These are phyloP conservation scores for Sparus aurata DNA, from an alignment of 2,797 vertebrate genomes.

Conservation along the genomic window DNA sequence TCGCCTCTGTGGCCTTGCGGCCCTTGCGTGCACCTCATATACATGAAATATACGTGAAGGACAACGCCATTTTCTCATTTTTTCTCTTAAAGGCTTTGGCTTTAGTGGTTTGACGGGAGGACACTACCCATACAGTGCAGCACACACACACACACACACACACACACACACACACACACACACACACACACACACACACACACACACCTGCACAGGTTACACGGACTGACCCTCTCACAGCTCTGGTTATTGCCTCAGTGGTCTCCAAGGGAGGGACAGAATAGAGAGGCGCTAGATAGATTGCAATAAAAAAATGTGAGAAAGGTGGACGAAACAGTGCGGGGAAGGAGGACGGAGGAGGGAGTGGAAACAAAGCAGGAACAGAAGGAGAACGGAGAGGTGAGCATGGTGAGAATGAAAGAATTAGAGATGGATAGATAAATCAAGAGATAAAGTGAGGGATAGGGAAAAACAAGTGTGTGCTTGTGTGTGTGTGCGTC, in stretches of 20 bases:
- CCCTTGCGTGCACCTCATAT: slow-evolving; percentile 14
- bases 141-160: slow-evolving; percentile 11
- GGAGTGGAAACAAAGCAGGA: slow-evolving; percentile 19
- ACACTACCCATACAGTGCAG: slow-evolving; percentile 36
- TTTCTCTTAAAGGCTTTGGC: slow-evolving; percentile 31
- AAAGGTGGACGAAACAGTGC: slow-evolving; percentile 35
- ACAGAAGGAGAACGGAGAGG: slow-evolving; percentile 54
- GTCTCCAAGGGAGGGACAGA: slow-evolving; percentile 69
- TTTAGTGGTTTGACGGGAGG: slow-evolving; percentile 38
- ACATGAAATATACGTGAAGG: slow-evolving; percentile 50
- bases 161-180: slow-evolving; percentile 20
- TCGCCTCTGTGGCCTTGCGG: slow-evolving; percentile 23
- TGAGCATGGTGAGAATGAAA: slow-evolving; percentile 47
- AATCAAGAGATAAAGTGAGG: slow-evolving; percentile 50
- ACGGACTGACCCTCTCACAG: slow-evolving; percentile 67
- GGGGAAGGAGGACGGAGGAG: slow-evolving; percentile 19
- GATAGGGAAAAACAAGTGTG: slow-evolving; percentile 22
- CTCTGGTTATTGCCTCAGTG: slow-evolving; percentile 76
- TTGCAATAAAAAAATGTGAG: slow-evolving; percentile 47
- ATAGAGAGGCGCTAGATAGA: slow-evolving; percentile 56
- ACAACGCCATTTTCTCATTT: slow-evolving; percentile 39
- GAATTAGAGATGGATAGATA: slow-evolving; percentile 63
- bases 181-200: slow-evolving; percentile 14
- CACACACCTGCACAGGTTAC: slow-evolving; percentile 53
- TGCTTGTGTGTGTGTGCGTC: slow-evolving; percentile 26